Evolutionary conservation across 2,888 invertebrate genomes (phyloP).

Genomic region (Trichogramma dendrolimi): DNA sequence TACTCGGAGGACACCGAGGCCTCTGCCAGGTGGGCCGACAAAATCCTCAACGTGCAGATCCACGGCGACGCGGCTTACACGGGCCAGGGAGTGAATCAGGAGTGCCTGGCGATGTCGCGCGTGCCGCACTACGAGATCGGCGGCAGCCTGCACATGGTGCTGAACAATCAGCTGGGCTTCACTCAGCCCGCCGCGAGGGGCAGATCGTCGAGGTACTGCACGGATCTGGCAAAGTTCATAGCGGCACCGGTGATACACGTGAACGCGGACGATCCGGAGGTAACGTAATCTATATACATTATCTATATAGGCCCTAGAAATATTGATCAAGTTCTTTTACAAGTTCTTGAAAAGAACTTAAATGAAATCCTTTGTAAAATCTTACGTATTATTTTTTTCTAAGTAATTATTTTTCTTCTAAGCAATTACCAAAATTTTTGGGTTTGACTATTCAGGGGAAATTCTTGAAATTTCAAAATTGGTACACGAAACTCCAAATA

Average conservation of each 20-base stretch:
- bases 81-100: conserved; percentile 94
- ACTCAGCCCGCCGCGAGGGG: conserved; percentile 81
- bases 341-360: no score
- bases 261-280: conserved; percentile 91
- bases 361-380: no score
- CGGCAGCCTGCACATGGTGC: conserved; percentile 86
- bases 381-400: no score
- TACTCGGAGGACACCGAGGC: conserved; percentile 59
- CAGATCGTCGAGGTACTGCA: conserved; percentile 77
- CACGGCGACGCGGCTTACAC: conserved; percentile 95
- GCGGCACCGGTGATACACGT: conserved; percentile 91
- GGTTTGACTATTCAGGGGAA: no score
- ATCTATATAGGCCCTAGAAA: no score
- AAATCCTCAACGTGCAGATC: conserved; percentile 69
- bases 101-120: conserved; percentile 76
- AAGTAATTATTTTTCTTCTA: no score
- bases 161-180: conserved; percentile 89
- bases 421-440: no score
- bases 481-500: no score
- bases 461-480: no score
- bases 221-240: conserved; percentile 87
- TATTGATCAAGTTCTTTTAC: no score
- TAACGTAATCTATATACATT: conserved; percentile 49
- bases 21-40: conserved; percentile 59
- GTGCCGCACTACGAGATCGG: conserved; percentile 89